These are phyloP conservation scores for Sesia apiformis DNA, from an alignment of 2,888 invertebrate genomes.

Conservation along the genomic window DNA sequence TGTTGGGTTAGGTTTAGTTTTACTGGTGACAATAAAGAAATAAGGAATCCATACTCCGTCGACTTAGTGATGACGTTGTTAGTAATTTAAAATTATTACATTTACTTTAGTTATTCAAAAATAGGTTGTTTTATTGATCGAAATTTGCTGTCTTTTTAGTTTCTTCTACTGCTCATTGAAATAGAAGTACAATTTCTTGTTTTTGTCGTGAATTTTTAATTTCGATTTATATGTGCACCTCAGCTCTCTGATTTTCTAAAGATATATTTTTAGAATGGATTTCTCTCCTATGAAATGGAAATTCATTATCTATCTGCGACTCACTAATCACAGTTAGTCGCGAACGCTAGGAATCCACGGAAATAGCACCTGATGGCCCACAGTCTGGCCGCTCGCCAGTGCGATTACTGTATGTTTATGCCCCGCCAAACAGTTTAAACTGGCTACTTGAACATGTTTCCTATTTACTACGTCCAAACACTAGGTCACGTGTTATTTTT, in stretches of 20 bases:
- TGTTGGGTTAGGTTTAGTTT: too few species aligned
- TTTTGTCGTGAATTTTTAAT: too few species aligned
- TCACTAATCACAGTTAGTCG: too few species aligned
- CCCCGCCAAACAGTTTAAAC: neutral
- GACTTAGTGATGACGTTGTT: neutral
- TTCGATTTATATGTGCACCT: too few species aligned
- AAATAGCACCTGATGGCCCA: slow-evolving; percentile 42
- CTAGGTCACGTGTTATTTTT: neutral
- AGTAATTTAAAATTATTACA: slow-evolving; percentile 1
- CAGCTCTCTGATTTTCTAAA: too few species aligned
- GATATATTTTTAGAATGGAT: too few species aligned
- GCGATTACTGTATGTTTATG: neutral
- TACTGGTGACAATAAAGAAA: too few species aligned
- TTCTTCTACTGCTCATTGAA: too few species aligned
- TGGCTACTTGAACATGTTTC: neutral
- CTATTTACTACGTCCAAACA: neutral
- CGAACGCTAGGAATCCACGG: slow-evolving; percentile 34
- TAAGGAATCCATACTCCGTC: neutral
- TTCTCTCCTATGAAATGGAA: too few species aligned
- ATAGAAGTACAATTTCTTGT: too few species aligned
- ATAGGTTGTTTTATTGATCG: too few species aligned
- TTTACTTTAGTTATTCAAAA: slow-evolving; percentile 2
- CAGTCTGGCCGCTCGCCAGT: slow-evolving; percentile 26
- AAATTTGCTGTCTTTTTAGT: neutral
- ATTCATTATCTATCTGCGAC: too few species aligned